A percentile compares a stretch with the other conserved stretches of the same genome.
Evolutionary conservation across 1,140 invertebrate species (phyloP).

Genomic region (Zaprionus tsacasi): DNA sequence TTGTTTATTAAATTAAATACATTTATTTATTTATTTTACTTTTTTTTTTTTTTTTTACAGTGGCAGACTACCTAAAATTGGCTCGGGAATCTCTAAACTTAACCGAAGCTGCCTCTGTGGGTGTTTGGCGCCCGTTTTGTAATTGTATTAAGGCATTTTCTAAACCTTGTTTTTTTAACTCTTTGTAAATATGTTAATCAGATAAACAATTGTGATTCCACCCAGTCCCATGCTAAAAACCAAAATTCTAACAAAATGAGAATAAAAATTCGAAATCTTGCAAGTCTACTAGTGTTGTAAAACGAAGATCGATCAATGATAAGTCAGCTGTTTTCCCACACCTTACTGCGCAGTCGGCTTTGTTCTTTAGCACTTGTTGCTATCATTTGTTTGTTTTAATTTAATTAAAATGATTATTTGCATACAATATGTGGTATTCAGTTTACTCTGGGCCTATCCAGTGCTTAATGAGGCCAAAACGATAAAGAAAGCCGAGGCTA

Average conservation of each 20-base stretch:
- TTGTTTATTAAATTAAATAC: not conserved
- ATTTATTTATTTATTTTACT: not conserved
- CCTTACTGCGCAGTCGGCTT: slow-evolving; percentile 57
- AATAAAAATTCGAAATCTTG: slow-evolving; percentile 20
- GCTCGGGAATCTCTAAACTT: not conserved
- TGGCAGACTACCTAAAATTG: slow-evolving; percentile 58
- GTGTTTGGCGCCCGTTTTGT: not conserved
- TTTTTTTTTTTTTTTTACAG: slow-evolving; percentile 23
- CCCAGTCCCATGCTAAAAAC: slow-evolving; percentile 3
- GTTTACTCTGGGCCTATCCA: slow-evolving; percentile 15
- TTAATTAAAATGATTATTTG: slow-evolving; percentile 46
- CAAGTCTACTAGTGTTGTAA: slow-evolving; percentile 46
- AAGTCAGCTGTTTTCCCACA: slow-evolving; percentile 50
- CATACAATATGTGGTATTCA: slow-evolving; percentile 11
- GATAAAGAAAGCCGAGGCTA: slow-evolving; percentile 62
- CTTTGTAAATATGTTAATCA: slow-evolving; percentile 33
- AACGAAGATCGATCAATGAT: slow-evolving; percentile 14
- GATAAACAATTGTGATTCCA: slow-evolving; percentile 36
- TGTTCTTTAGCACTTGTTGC: slow-evolving; percentile 50
- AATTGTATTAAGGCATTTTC: slow-evolving; percentile 29
- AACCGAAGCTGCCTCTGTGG: slow-evolving; percentile 27
- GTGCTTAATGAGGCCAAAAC: slow-evolving; percentile 45
- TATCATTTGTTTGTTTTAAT: slow-evolving; percentile 44
- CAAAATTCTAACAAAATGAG: slow-evolving; percentile 32
- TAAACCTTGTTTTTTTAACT: slow-evolving; percentile 21